These are phyloP conservation scores for Thamnaconus septentrionalis DNA, from an alignment of 2,113 vertebrate species.

Conservation along the genomic window DNA sequence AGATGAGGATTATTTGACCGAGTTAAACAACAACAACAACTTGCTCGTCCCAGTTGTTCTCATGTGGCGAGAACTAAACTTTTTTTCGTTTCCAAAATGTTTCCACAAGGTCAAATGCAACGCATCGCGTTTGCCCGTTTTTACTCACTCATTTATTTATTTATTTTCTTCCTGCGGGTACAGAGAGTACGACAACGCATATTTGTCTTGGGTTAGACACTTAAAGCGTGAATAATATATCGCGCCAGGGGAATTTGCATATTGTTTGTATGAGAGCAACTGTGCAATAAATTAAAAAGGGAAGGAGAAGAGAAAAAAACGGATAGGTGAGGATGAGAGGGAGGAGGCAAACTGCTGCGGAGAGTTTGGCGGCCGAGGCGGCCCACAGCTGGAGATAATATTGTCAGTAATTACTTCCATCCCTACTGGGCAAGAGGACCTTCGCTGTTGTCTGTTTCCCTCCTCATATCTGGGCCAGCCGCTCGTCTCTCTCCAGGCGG, in stretches of 20 bases:
- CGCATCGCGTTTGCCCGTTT: too few relatives aligned
- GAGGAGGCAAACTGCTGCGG: slow-evolving; percentile 31
- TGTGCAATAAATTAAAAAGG: slow-evolving; percentile 6
- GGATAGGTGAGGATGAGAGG: not conserved
- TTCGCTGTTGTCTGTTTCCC: slow-evolving; percentile 56
- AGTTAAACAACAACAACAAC: too few relatives aligned
- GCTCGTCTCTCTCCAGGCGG: slow-evolving; percentile 59
- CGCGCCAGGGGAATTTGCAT: slow-evolving; percentile 36
- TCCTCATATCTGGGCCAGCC: slow-evolving; percentile 65
- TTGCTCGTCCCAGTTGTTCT: too few relatives aligned
- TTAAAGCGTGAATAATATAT: slow-evolving; percentile 3
- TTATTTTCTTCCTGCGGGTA: slow-evolving; percentile 14
- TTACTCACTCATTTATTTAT: too few relatives aligned
- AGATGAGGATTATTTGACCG: too few relatives aligned
- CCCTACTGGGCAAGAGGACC: slow-evolving; percentile 60
- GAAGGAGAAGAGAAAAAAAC: slow-evolving; percentile 21
- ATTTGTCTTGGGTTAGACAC: slow-evolving; percentile 20
- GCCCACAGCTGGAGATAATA: slow-evolving; percentile 68
- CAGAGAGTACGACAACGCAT: slow-evolving; percentile 16
- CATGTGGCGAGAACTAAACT: too few relatives aligned
- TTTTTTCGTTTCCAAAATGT: too few relatives aligned
- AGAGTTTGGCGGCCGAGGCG: slow-evolving; percentile 32
- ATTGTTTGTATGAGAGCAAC: slow-evolving; percentile 29
- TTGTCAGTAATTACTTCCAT: slow-evolving; percentile 68
- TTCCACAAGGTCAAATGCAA: too few relatives aligned